Conservation (phyloP, 2,797 vertebrate genomes). For the Sus cebifrons region DNA sequence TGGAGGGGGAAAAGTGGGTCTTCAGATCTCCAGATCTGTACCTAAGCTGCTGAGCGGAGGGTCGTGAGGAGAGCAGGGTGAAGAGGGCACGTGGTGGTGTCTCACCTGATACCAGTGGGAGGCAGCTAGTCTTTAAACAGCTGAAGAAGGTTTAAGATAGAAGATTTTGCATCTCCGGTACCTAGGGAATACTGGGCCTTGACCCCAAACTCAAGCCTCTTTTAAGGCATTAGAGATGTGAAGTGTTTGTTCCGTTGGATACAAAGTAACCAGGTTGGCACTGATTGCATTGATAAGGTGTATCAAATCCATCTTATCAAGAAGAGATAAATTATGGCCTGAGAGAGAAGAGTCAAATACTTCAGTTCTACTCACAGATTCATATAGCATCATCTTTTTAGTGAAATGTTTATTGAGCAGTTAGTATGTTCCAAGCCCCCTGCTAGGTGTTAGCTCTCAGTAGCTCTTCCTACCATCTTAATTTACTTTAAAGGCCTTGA, state of each 20-base stretch:
- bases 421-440: background rate
- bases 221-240: background rate
- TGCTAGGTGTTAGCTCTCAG: background rate
- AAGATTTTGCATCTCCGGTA: background rate
- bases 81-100: background rate
- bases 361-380: constrained; percentile 33
- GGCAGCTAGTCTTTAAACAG: background rate
- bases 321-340: constrained; percentile 17
- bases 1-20: background rate
- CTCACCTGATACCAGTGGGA: background rate
- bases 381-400: background rate
- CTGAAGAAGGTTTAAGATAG: constrained; percentile 31
- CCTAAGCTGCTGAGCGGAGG: background rate
- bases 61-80: background rate
- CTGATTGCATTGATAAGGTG: background rate
- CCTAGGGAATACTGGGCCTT: background rate
- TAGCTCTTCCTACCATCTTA: background rate
- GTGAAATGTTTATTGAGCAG: background rate
- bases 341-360: background rate
- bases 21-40: background rate
- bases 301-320: constrained; percentile 40
- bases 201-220: background rate
- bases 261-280: background rate
- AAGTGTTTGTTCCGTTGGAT: background rate
- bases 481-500: constrained; percentile 65